phyloP scores from a whole-genome alignment of 2,888 invertebrate species.

The Leptinotarsa haldemani region DNA sequence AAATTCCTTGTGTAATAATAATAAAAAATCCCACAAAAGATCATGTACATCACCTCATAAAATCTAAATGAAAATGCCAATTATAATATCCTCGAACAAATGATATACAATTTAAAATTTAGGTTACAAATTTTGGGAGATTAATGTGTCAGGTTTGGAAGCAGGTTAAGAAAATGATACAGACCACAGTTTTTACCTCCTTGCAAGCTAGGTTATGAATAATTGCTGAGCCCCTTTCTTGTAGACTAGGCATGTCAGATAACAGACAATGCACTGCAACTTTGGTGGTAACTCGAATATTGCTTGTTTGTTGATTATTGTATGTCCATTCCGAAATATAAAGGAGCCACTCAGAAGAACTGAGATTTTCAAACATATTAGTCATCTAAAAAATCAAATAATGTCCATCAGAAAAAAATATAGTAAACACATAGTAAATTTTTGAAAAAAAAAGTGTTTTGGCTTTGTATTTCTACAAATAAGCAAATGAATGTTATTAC shows the following conservation, averaged over 20 bases:
- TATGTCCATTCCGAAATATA: slow-evolving; percentile 94
- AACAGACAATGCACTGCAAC: slow-evolving; percentile 88
- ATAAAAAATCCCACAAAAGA: neutral
- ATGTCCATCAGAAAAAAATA: slow-evolving; percentile 42
- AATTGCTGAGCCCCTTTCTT: slow-evolving; percentile 86
- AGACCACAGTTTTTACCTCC: slow-evolving; percentile 97
- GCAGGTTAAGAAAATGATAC: slow-evolving; percentile 69
- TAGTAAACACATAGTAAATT: too few species aligned
- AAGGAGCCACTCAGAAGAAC: slow-evolving; percentile 91
- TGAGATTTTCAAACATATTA: slow-evolving; percentile 89
- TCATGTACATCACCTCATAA: neutral
- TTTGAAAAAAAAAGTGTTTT: too few species aligned
- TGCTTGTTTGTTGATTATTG: slow-evolving; percentile 81
- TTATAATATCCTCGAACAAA: neutral
- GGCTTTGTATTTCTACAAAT: too few species aligned
- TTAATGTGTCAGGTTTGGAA: slow-evolving; percentile 25
- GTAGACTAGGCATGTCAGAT: slow-evolving; percentile 76
- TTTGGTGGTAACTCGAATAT: slow-evolving; percentile 91
- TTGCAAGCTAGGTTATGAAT: slow-evolving; percentile 92
- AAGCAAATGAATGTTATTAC: too few species aligned
- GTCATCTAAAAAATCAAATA: slow-evolving; percentile 72
- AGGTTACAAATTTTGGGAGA: slow-evolving; percentile 6
- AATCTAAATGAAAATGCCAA: neutral
- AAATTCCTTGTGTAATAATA: too few species aligned
- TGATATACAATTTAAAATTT: neutral